phyloP scores from a whole-genome alignment of 2,888 invertebrate genomes.

The Resseliella maxima region DNA sequence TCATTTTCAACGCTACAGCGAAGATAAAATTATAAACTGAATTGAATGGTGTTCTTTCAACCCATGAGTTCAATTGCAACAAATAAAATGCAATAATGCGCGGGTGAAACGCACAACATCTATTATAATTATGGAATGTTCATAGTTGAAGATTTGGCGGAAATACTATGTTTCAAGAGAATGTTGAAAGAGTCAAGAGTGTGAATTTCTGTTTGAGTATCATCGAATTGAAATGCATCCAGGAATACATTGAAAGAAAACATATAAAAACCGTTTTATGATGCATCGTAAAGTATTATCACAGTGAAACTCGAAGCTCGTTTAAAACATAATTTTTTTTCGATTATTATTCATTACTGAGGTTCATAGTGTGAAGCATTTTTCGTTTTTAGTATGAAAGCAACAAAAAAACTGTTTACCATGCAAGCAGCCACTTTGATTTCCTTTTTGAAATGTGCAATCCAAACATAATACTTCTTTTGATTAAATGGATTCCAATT shows the following conservation, averaged over 20 bases:
- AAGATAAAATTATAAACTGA: not conserved
- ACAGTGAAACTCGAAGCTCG: not conserved
- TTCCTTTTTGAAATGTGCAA: not conserved
- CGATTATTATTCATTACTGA: conserved; percentile 32
- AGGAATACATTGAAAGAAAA: not conserved
- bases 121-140: not conserved
- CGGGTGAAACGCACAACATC: not conserved
- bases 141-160: too few relatives aligned
- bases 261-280: not conserved
- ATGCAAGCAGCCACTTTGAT: not conserved
- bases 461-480: not conserved
- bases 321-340: not conserved
- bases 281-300: not conserved
- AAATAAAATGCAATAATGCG: not conserved
- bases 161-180: too few relatives aligned
- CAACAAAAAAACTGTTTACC: too few relatives aligned
- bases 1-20: not conserved
- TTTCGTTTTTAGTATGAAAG: too few relatives aligned
- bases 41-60: not conserved
- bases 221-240: not conserved
- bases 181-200: too few relatives aligned
- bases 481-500: not conserved
- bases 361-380: not conserved
- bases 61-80: not conserved
- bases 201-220: too few relatives aligned